A percentile compares a stretch with the other conserved stretches of the same genome.
phyloP scores from a whole-genome alignment of 2,797 vertebrate genomes.

The Karalla daura region DNA sequence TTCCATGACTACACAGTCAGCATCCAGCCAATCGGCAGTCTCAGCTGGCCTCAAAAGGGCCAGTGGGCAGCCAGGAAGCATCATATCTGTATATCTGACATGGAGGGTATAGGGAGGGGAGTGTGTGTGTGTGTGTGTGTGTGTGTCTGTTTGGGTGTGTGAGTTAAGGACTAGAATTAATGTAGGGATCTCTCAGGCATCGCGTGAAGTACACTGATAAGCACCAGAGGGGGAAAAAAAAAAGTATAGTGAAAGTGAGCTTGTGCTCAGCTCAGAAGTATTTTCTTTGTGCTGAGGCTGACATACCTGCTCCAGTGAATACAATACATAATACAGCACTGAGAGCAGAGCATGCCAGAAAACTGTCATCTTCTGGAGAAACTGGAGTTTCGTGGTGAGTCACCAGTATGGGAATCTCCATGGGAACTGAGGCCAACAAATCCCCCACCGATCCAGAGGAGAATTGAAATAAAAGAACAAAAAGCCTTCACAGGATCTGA shows the following conservation, averaged over 20 bases:
- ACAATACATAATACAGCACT: slow-evolving; percentile 7
- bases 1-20: slow-evolving; percentile 77
- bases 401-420: neutral
- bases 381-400: neutral
- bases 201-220: slow-evolving; percentile 6
- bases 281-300: no score
- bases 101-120: slow-evolving; percentile 10
- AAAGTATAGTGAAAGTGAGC: neutral
- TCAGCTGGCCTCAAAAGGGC: slow-evolving; percentile 51
- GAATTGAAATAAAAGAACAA: slow-evolving; percentile 11
- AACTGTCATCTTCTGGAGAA: slow-evolving; percentile 1
- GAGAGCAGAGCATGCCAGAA: no score
- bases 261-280: neutral
- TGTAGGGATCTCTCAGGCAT: slow-evolving; percentile 14
- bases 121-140: neutral
- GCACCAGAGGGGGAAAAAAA: neutral
- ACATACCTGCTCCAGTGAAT: slow-evolving; percentile 1
- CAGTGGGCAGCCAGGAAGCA: slow-evolving; percentile 63
- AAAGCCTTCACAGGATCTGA: neutral
- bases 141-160: slow-evolving; percentile 3
- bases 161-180: neutral
- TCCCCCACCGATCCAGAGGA: slow-evolving; percentile 17
- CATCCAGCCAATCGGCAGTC: slow-evolving; percentile 66
- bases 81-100: slow-evolving; percentile 66
- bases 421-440: neutral